A percentile compares a stretch with the other conserved stretches of the same genome.
phyloP scores from a whole-genome alignment of 1,140 invertebrate genomes.

The Bombus superbus region DNA sequence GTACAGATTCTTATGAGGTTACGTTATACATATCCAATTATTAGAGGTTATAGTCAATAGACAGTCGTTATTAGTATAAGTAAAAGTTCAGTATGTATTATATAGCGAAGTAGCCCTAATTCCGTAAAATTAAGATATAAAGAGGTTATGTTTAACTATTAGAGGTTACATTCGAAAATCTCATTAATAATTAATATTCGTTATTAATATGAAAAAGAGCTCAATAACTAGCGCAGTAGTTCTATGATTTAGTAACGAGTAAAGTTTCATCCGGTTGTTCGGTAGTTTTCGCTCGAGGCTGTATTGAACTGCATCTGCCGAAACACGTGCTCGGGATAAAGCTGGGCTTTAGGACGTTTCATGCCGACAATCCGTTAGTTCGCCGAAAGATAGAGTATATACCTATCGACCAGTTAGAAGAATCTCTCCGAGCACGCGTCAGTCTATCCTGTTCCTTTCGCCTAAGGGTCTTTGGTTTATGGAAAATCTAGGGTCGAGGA shows the following conservation, averaged over 20 bases:
- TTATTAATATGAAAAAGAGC: not conserved
- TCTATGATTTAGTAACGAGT: not conserved
- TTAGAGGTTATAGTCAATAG: not conserved
- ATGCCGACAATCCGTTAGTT: constrained; percentile 58
- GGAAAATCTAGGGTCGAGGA: constrained; percentile 40
- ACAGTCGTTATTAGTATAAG: not conserved
- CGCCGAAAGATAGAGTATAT: constrained; percentile 49
- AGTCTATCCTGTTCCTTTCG: constrained; percentile 15
- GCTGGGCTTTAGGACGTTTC: constrained; percentile 50
- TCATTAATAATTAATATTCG: not conserved
- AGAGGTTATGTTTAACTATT: not conserved
- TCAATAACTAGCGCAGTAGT: not conserved
- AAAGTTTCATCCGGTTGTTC: constrained; percentile 32
- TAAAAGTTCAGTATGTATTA: not conserved
- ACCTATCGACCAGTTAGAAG: constrained; percentile 50
- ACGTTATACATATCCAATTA: not conserved
- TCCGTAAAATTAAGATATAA: not conserved
- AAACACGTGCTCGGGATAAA: constrained; percentile 76
- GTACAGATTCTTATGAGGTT: not conserved
- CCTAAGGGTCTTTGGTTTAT: constrained; percentile 38
- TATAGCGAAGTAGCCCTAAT: not conserved
- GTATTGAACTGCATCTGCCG: constrained; percentile 73
- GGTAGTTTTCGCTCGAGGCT: constrained; percentile 58
- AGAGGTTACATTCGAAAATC: not conserved
- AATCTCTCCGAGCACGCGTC: constrained; percentile 53